phyloP scores from a whole-genome alignment of 2,888 invertebrate species.

The Helicoverpa assulta region DNA sequence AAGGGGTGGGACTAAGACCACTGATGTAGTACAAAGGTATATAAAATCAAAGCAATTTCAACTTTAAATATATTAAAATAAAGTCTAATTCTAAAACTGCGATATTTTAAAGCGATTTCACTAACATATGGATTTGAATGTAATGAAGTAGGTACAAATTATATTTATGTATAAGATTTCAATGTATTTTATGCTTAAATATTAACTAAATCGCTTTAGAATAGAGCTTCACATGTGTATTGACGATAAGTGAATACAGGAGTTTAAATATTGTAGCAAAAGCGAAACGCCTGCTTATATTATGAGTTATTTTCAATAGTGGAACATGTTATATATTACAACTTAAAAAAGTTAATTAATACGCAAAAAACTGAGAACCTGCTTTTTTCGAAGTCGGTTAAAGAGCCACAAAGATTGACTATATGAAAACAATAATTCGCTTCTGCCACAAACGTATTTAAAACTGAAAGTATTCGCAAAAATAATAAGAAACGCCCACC shows the following conservation, averaged over 20 bases:
- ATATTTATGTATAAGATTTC: background rate
- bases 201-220: background rate
- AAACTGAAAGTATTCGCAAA: no score
- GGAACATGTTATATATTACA: no score
- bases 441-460: background rate
- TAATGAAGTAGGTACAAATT: background rate
- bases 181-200: background rate
- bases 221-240: background rate
- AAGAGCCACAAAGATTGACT: no score
- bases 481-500: slow-evolving; percentile 28
- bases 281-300: background rate
- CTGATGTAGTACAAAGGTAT: slow-evolving; percentile 30
- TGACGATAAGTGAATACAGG: background rate
- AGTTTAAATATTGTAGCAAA: background rate
- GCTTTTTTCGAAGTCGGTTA: no score
- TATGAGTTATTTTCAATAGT: no score
- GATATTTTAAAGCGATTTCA: slow-evolving; percentile 1
- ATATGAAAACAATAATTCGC: no score
- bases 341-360: no score
- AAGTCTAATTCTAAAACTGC: background rate
- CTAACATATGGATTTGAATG: background rate
- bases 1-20: slow-evolving; percentile 37
- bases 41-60: slow-evolving; percentile 1
- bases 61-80: background rate
- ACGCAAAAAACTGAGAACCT: no score